Conservation (phyloP, 2,113 vertebrate species). For the Zosterops borbonicus region DNA sequence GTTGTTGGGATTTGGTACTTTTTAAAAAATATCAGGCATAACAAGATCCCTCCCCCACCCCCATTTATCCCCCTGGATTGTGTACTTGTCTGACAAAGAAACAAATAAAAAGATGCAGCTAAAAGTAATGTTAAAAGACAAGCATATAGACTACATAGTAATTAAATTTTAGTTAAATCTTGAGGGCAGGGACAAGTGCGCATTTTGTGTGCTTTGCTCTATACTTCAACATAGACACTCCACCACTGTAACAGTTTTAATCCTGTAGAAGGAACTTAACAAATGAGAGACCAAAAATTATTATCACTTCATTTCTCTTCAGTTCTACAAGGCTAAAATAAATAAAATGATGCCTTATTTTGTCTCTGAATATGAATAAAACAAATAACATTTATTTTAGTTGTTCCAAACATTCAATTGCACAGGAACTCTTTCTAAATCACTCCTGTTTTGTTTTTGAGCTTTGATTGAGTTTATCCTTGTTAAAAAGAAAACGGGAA, state of each 20-base stretch:
- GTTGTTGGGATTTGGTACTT: background rate
- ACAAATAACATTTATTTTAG: background rate
- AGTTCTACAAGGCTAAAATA: background rate
- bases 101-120: background rate
- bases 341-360: background rate
- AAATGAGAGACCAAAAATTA: background rate
- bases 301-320: background rate
- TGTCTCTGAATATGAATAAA: background rate
- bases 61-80: fast-evolving
- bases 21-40: background rate
- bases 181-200: background rate
- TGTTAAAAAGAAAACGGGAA: background rate
- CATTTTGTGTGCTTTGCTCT: background rate
- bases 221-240: background rate
- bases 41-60: background rate
- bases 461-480: background rate
- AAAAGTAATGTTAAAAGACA: background rate
- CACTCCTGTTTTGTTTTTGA: background rate
- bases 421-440: background rate
- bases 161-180: background rate
- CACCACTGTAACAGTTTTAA: background rate
- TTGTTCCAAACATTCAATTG: background rate
- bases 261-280: background rate
- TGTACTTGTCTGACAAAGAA: background rate
- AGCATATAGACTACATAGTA: background rate